Conservation (phyloP, 2,888 invertebrate species). For the Platypus cylindrus region DNA sequence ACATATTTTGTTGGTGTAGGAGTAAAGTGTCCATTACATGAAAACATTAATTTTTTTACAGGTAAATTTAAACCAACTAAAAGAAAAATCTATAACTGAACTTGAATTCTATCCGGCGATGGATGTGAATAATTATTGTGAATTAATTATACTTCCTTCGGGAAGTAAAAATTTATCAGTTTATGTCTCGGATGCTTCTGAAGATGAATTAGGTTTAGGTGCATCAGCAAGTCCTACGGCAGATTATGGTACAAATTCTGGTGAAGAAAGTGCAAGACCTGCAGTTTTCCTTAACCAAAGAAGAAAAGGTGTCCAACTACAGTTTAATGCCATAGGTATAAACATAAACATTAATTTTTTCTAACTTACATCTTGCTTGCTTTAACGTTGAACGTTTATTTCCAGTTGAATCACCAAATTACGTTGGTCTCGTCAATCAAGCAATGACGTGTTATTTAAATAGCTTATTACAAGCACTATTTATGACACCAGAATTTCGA, state of each 20-base stretch:
- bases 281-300: slow-evolving; percentile 6
- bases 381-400: slow-evolving; percentile 3
- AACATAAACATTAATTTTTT: too few species aligned
- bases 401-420: slow-evolving; percentile 30
- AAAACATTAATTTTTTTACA: too few species aligned
- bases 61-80: slow-evolving; percentile 34
- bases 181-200: slow-evolving; percentile 21
- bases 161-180: slow-evolving; percentile 22
- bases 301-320: slow-evolving; percentile 9
- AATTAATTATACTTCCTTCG: slow-evolving; percentile 5
- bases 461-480: slow-evolving; percentile 75
- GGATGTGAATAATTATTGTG: slow-evolving; percentile 4
- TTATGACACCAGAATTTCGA: slow-evolving; percentile 85
- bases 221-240: slow-evolving; percentile 37
- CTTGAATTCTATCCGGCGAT: slow-evolving; percentile 23
- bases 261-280: slow-evolving; percentile 4
- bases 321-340: slow-evolving; percentile 12
- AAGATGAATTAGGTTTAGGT: slow-evolving; percentile 36
- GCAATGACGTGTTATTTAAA: slow-evolving; percentile 90
- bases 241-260: slow-evolving; percentile 14
- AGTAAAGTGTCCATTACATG: too few species aligned
- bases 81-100: slow-evolving; percentile 35
- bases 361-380: too few species aligned
- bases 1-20: too few species aligned
- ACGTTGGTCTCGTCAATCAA: slow-evolving; percentile 75